Percentiles rank a stretch among this genome's conserved stretches.
phyloP scores from a whole-genome alignment of 92 coral and sea anemone species.

The Epizoanthus ramosus region DNA sequence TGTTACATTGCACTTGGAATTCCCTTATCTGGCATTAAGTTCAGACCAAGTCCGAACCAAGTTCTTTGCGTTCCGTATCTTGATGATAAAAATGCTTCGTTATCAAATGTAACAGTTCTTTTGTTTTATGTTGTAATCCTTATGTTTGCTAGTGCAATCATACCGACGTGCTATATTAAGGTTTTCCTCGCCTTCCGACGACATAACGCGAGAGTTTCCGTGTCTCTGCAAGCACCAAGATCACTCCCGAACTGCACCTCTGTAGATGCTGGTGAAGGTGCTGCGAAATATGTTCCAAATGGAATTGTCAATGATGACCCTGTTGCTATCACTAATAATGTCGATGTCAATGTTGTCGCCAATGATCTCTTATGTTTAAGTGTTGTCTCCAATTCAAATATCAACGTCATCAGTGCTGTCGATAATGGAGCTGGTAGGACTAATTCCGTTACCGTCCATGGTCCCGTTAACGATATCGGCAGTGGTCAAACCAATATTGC shows the following conservation, averaged over 20 bases:
- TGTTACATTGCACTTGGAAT: slow-evolving; percentile 1
- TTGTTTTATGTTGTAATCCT: background rate
- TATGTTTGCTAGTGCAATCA: slow-evolving; percentile 9
- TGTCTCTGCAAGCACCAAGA: background rate
- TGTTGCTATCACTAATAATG: too few relatives aligned
- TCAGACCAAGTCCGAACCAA: slow-evolving; percentile 13
- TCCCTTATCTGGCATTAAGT: slow-evolving; percentile 23
- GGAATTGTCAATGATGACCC: too few relatives aligned
- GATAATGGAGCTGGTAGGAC: background rate
- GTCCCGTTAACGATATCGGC: background rate
- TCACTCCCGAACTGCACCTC: background rate
- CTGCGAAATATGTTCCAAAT: too few relatives aligned
- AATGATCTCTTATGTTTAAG: background rate
- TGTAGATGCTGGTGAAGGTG: too few relatives aligned
- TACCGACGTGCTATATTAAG: background rate
- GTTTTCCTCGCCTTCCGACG: slow-evolving; percentile 25
- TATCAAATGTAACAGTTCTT: background rate
- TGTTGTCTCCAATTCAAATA: background rate
- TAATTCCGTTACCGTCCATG: background rate
- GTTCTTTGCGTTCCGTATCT: slow-evolving; percentile 16
- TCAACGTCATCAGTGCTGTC: background rate
- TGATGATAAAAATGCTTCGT: background rate
- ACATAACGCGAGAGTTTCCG: background rate
- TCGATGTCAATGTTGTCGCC: background rate
- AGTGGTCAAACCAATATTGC: background rate